Evolutionary conservation across 2,113 vertebrate genomes (phyloP).

Genomic region (Tyrannus savana): DNA sequence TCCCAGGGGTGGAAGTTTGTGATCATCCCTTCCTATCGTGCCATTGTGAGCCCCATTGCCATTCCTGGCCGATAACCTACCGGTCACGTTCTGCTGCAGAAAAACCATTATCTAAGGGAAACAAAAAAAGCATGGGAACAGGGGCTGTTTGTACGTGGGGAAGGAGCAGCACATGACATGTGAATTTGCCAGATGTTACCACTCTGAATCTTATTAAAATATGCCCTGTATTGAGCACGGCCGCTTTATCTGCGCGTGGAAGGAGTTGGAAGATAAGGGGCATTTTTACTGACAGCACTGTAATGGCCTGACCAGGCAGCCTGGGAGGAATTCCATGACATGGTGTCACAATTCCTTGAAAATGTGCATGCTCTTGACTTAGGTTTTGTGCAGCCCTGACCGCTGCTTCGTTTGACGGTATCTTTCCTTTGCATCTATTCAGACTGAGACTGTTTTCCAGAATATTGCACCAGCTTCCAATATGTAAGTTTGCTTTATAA

Average conservation of each 20-base stretch:
- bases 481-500: not conserved
- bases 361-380: not conserved
- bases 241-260: not conserved
- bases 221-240: not conserved
- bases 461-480: not conserved
- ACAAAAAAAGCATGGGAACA: slow-evolving; percentile 37
- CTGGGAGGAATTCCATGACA: not conserved
- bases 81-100: accelerated
- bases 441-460: not conserved
- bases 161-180: not conserved
- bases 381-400: not conserved
- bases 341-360: not conserved
- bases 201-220: slow-evolving; percentile 36
- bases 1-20: not conserved
- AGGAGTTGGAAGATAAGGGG: not conserved
- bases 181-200: slow-evolving; percentile 62
- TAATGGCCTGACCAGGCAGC: not conserved
- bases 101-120: slow-evolving; percentile 39
- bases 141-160: not conserved
- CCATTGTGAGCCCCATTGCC: not conserved
- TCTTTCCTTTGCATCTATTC: not conserved
- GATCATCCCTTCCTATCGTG: not conserved
- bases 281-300: not conserved
- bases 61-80: not conserved
- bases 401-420: not conserved